phyloP scores from a whole-genome alignment of 2,888 invertebrate genomes.

The Cancer borealis region DNA sequence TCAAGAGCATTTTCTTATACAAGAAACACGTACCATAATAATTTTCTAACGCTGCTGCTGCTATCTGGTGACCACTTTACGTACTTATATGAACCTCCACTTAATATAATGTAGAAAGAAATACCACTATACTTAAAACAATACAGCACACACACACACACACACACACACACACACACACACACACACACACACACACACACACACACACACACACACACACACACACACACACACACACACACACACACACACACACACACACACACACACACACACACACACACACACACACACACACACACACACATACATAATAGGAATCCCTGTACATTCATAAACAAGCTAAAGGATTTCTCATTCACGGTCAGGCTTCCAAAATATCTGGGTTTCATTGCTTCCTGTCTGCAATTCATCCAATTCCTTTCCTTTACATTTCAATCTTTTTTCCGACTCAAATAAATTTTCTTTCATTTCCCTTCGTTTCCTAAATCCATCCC shows the following conservation, averaged over 20 bases:
- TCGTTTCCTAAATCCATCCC: background rate
- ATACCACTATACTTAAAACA: too few species aligned
- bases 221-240: background rate
- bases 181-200: background rate
- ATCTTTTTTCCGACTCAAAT: background rate
- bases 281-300: background rate
- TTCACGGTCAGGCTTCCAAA: background rate
- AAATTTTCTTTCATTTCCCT: background rate
- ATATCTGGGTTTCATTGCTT: background rate
- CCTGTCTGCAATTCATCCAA: background rate
- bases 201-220: background rate
- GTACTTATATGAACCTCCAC: too few species aligned
- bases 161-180: background rate
- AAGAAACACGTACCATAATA: too few species aligned
- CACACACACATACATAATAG: background rate
- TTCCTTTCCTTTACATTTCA: background rate
- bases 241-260: background rate
- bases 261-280: background rate
- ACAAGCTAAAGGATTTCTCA: background rate
- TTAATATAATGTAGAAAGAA: too few species aligned
- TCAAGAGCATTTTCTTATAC: too few species aligned
- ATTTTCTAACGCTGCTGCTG: too few species aligned
- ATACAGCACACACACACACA: background rate
- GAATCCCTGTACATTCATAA: background rate
- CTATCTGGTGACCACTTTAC: too few species aligned